Evolutionary conservation across 2,113 vertebrate genomes (phyloP).

Genomic region (Tonatia bakeri): DNA sequence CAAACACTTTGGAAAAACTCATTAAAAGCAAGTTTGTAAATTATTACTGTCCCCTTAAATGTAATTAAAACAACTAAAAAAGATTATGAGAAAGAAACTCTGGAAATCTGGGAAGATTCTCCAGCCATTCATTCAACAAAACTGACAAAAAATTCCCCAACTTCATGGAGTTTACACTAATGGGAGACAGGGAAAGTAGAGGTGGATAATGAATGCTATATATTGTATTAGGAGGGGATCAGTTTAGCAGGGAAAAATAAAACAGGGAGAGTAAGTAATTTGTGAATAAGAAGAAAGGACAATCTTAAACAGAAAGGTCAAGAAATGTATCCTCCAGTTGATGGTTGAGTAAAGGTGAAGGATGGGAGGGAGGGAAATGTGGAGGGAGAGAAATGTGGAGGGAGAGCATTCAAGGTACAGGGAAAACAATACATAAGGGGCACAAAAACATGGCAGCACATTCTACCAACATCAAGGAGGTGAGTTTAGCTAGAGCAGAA

Average conservation of each 20-base stretch:
- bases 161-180: not conserved
- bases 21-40: not conserved
- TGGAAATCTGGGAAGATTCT: not conserved
- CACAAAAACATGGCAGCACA: not conserved
- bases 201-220: not conserved
- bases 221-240: not conserved
- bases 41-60: not conserved
- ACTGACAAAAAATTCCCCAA: not conserved
- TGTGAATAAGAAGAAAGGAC: not conserved
- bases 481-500: not conserved
- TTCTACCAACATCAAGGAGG: not conserved
- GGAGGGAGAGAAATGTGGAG: not conserved
- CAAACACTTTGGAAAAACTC: not conserved
- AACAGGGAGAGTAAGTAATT: not conserved
- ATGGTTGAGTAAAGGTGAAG: not conserved
- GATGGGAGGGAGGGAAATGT: accelerated
- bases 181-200: accelerated
- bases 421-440: not conserved
- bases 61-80: not conserved
- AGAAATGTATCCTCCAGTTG: too few species aligned
- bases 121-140: not conserved
- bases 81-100: not conserved
- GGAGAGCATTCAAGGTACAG: not conserved
- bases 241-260: not conserved
- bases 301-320: not conserved